Evolutionary conservation across 2,113 vertebrate genomes (phyloP).

Genomic region (Aspidoscelis tigris): DNA sequence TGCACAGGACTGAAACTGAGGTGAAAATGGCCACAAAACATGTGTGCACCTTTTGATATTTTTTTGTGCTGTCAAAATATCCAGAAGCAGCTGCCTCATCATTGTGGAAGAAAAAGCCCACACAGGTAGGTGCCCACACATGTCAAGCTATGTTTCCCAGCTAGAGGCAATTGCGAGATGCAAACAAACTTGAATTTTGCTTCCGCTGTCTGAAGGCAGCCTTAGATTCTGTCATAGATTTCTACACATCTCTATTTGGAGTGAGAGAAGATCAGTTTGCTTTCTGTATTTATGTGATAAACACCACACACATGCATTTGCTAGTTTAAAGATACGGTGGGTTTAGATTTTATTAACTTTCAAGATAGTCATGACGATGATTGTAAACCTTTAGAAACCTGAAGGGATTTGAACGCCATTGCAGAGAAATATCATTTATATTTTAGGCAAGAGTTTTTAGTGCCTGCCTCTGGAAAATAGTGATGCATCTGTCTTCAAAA

Average conservation of each 20-base stretch:
- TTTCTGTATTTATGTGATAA: neutral
- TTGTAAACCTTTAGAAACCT: neutral
- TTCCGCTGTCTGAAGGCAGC: no score
- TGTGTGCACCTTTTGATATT: no score
- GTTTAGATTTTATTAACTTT: neutral
- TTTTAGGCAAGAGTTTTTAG: slow-evolving; percentile 1
- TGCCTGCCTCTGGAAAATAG: neutral
- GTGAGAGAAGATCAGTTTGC: neutral
- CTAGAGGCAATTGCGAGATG: no score
- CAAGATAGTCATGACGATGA: neutral
- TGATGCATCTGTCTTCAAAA: neutral
- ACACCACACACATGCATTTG: neutral
- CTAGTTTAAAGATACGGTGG: neutral
- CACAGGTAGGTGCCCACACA: no score
- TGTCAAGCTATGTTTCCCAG: no score
- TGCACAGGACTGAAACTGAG: no score
- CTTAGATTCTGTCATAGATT: no score
- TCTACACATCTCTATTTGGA: neutral
- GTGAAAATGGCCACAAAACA: no score
- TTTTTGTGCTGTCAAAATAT: no score
- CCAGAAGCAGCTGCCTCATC: no score
- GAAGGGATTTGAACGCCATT: neutral
- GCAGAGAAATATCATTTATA: neutral
- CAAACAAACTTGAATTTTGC: no score
- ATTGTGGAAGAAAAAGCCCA: no score